Conservation (phyloP, 2,113 vertebrate species). For the Gobio gobio region DNA sequence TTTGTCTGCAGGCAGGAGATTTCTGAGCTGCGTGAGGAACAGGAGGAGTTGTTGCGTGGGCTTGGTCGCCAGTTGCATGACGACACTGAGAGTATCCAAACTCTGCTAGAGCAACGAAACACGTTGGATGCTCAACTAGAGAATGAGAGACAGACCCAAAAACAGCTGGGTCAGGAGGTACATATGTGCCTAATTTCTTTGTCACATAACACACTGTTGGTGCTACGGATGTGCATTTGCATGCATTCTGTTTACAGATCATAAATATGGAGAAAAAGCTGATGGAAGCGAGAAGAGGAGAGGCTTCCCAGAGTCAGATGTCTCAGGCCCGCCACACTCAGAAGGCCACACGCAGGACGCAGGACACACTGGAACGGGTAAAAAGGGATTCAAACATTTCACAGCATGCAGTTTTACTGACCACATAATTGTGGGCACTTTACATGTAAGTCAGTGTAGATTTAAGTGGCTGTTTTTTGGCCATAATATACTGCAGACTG, state of each 20-base stretch:
- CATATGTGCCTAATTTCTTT: neutral
- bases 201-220: neutral
- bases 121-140: slow-evolving; percentile 69
- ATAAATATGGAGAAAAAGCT: slow-evolving; percentile 70
- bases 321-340: slow-evolving; percentile 51
- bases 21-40: slow-evolving; percentile 71
- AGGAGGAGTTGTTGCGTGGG: slow-evolving; percentile 69
- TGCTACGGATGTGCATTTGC: neutral
- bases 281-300: slow-evolving; percentile 52
- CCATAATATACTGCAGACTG: too few relatives aligned
- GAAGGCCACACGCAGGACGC: slow-evolving; percentile 72
- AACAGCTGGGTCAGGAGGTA: slow-evolving; percentile 79
- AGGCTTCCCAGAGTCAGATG: slow-evolving; percentile 56
- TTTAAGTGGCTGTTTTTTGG: too few relatives aligned
- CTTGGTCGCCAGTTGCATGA: slow-evolving; percentile 71
- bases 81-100: slow-evolving; percentile 65
- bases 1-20: slow-evolving; percentile 77
- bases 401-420: neutral
- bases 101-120: slow-evolving; percentile 71
- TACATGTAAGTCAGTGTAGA: too few relatives aligned
- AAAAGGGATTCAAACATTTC: slow-evolving; percentile 48
- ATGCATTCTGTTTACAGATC: slow-evolving; percentile 71
- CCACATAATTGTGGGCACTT: too few relatives aligned
- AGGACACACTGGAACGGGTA: slow-evolving; percentile 82
- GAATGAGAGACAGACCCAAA: slow-evolving; percentile 68